Conservation (phyloP, 2,888 invertebrate genomes). For the Eupelmus urozonus region DNA sequence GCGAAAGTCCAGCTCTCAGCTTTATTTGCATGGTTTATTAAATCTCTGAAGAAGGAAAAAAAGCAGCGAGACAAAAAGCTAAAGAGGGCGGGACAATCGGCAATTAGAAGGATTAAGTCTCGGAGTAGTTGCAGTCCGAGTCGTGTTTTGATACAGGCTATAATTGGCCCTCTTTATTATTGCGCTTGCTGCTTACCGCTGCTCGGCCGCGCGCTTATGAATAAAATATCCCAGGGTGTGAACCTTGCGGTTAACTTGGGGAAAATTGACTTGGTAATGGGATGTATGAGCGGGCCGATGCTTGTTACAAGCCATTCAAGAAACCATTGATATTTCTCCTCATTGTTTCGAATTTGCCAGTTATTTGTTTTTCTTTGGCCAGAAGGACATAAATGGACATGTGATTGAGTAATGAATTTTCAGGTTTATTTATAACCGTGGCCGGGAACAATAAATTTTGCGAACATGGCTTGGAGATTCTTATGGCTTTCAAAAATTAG, state of each 20-base stretch:
- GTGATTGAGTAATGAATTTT: too few relatives aligned
- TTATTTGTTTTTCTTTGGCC: background rate
- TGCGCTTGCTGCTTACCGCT: background rate
- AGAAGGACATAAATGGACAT: background rate
- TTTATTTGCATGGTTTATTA: too few relatives aligned
- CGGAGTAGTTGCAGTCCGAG: too few relatives aligned
- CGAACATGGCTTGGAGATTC: too few relatives aligned
- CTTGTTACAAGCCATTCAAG: background rate
- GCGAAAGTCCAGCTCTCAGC: background rate
- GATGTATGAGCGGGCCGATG: background rate
- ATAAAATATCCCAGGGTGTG: conserved; percentile 14
- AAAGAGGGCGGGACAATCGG: too few relatives aligned
- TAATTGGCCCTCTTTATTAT: conserved; percentile 8
- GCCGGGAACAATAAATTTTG: too few relatives aligned
- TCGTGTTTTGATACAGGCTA: too few relatives aligned
- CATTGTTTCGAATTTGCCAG: background rate
- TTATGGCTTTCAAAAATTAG: too few relatives aligned
- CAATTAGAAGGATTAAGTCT: too few relatives aligned
- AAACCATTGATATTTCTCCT: background rate
- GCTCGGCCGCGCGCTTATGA: conserved; percentile 2
- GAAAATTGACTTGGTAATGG: conserved; percentile 23
- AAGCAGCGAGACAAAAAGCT: too few relatives aligned
- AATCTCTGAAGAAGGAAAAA: too few relatives aligned
- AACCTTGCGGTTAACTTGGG: background rate
- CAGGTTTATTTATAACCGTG: too few relatives aligned